Conservation (phyloP, 2,888 invertebrate genomes). For the Branchipolynoe longqiensis region DNA sequence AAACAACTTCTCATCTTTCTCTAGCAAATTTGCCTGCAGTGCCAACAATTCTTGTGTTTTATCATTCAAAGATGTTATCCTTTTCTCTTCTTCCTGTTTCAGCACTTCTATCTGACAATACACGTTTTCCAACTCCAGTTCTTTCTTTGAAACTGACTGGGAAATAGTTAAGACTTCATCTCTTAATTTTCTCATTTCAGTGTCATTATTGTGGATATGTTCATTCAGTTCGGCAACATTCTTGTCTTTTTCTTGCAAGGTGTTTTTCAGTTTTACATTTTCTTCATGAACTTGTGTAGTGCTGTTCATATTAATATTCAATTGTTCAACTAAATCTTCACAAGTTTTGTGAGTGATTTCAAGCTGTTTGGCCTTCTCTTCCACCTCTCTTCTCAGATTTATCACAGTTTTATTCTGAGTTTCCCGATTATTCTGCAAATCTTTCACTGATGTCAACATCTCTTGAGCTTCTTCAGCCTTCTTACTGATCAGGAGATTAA, state of each 20-base stretch:
- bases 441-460: not conserved
- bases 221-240: not conserved
- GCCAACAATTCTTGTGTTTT: slow-evolving; percentile 13
- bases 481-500: not conserved
- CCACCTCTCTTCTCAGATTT: slow-evolving; percentile 29
- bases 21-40: not conserved
- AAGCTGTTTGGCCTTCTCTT: slow-evolving; percentile 36
- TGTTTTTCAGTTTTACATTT: not conserved
- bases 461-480: slow-evolving; percentile 5
- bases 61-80: not conserved
- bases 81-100: not conserved
- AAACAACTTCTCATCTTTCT: slow-evolving; percentile 50
- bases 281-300: not conserved
- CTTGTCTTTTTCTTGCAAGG: not conserved
- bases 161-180: not conserved
- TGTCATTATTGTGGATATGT: not conserved
- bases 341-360: not conserved
- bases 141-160: not conserved
- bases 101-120: not conserved
- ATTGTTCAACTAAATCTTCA: slow-evolving; percentile 40
- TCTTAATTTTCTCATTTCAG: not conserved
- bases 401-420: not conserved
- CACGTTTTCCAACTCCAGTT: not conserved
- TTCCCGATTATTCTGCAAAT: not conserved
- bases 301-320: not conserved